These are phyloP conservation scores for Lathronympha strigana DNA, from an alignment of 2,888 invertebrate genomes.

Conservation along the genomic window DNA sequence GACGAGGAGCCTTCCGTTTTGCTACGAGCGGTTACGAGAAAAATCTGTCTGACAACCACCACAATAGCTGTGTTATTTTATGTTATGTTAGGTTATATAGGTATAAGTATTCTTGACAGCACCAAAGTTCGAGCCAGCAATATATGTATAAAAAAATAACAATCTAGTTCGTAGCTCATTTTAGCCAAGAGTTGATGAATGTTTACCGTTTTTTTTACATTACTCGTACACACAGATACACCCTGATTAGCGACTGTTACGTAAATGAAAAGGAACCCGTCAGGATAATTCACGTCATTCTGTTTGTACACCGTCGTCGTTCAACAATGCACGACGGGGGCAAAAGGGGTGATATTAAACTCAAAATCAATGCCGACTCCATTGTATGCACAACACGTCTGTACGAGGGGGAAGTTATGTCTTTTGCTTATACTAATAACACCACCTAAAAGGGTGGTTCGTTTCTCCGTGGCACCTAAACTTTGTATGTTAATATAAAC, in stretches of 20 bases:
- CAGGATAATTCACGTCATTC: slow-evolving; percentile 73
- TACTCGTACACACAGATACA: slow-evolving; percentile 5
- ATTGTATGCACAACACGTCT: slow-evolving; percentile 79
- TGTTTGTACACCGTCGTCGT: slow-evolving; percentile 67
- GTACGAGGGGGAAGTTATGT: slow-evolving; percentile 70
- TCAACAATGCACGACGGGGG: slow-evolving; percentile 57
- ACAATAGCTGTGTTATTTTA: slow-evolving; percentile 17
- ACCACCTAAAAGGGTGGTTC: slow-evolving; percentile 75
- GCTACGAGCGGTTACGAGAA: slow-evolving; percentile 53
- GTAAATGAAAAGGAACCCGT: slow-evolving; percentile 67
- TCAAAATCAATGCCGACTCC: slow-evolving; percentile 79
- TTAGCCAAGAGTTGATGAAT: background rate
- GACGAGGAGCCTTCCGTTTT: slow-evolving; percentile 62
- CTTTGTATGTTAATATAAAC: slow-evolving; percentile 80
- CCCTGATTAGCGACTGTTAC: slow-evolving; percentile 41
- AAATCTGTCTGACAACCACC: slow-evolving; percentile 46
- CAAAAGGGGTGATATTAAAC: slow-evolving; percentile 77
- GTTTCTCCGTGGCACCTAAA: slow-evolving; percentile 70
- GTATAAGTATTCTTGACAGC: background rate
- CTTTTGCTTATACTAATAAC: slow-evolving; percentile 81
- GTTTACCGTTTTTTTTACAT: background rate
- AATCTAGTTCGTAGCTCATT: background rate
- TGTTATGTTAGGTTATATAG: background rate
- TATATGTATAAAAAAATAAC: background rate
- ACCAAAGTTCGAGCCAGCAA: background rate